phyloP scores from a whole-genome alignment of 2,113 vertebrate genomes.

The Prinia subflava region DNA sequence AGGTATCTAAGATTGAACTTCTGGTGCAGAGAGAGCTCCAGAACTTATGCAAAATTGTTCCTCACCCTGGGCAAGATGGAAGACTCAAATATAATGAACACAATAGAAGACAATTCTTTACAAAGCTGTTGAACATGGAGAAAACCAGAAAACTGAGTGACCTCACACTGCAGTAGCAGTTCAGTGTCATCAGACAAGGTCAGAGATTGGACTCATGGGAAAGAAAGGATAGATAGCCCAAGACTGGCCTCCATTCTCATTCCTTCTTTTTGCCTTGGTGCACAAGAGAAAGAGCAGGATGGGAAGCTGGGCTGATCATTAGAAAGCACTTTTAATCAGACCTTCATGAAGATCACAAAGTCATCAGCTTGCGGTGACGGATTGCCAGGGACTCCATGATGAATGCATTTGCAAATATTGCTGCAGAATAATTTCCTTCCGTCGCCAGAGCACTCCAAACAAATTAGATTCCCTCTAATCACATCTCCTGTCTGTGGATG shows the following conservation, averaged over 20 bases:
- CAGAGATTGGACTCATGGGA: neutral
- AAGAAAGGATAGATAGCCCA: neutral
- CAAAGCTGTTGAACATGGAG: neutral
- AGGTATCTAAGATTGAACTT: neutral
- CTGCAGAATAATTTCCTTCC: slow-evolving; percentile 78
- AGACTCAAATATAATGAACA: neutral
- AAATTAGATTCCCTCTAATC: slow-evolving; percentile 82
- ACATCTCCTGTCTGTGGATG: slow-evolving; percentile 71
- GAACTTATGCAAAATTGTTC: neutral
- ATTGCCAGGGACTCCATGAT: slow-evolving; percentile 71
- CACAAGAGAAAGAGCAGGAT: neutral
- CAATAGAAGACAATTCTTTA: neutral
- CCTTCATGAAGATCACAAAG: slow-evolving; percentile 70
- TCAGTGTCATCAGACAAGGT: neutral
- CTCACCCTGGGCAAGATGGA: neutral
- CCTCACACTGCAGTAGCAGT: neutral
- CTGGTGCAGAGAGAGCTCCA: neutral
- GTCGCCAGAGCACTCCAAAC: slow-evolving; percentile 75
- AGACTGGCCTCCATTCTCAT: neutral
- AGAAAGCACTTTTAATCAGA: slow-evolving; percentile 67
- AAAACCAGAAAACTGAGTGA: neutral
- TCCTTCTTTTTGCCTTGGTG: neutral
- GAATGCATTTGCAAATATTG: slow-evolving; percentile 81
- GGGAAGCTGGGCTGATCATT: slow-evolving; percentile 41
- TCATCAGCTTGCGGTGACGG: slow-evolving; percentile 53